Evolutionary conservation across 2,888 invertebrate species (phyloP).

Genomic region (Argynnis bischoffii): DNA sequence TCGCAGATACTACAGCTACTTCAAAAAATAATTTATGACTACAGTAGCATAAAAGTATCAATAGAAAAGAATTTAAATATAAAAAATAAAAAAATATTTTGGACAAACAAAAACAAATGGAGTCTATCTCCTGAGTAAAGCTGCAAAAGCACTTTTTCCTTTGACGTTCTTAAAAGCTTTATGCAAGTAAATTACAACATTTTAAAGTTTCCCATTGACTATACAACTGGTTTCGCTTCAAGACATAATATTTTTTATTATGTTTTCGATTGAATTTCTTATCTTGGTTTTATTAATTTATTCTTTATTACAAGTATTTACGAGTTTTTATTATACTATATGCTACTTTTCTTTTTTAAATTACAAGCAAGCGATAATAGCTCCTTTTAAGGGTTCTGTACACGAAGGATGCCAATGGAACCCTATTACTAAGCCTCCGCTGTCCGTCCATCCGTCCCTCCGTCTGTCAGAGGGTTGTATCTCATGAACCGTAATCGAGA

Average conservation of each 20-base stretch:
- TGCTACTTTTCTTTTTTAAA: too few species aligned
- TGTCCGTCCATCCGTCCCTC: too few species aligned
- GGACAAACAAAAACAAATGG: conserved; percentile 9
- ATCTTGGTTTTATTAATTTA: conserved; percentile 10
- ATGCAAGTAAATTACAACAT: conserved; percentile 20
- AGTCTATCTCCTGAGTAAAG: conserved; percentile 4
- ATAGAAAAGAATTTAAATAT: background rate
- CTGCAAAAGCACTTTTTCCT: conserved; percentile 17
- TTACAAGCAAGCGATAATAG: too few species aligned
- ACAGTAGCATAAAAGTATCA: background rate
- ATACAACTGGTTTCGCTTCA: conserved; percentile 9
- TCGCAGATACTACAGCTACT: too few species aligned
- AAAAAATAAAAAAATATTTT: background rate
- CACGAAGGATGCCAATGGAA: too few species aligned
- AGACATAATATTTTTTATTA: conserved; percentile 8
- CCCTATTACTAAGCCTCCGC: too few species aligned
- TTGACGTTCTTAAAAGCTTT: conserved; percentile 18
- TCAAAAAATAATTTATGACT: too few species aligned
- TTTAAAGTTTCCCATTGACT: conserved; percentile 14
- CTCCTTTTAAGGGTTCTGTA: too few species aligned
- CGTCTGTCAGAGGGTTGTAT: too few species aligned
- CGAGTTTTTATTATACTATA: too few species aligned
- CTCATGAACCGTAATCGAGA: too few species aligned
- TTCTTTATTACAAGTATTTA: too few species aligned
- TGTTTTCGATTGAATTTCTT: background rate